phyloP scores from a whole-genome alignment of 30 jellyfish, hydroid and myxozoan species.

The Turritopsis dohrnii region DNA sequence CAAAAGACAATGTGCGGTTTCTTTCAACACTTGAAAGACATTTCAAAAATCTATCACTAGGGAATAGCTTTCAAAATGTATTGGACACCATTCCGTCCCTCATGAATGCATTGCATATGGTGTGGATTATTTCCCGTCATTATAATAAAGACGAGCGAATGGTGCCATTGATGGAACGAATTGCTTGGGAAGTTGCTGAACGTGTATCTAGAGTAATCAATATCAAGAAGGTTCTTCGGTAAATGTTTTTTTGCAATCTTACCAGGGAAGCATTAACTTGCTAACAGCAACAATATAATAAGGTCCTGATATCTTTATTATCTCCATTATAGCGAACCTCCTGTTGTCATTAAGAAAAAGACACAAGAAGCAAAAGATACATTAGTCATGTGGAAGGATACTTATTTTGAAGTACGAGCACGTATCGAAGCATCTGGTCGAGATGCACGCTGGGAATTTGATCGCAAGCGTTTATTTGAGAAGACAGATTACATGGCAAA shows the following conservation, averaged over 20 bases:
- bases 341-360: constrained; percentile 69
- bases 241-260: neutral
- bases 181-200: constrained; percentile 98
- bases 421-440: constrained; percentile 95
- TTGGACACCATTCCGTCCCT: constrained; percentile 88
- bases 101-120: constrained; percentile 97
- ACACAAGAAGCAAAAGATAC: constrained; percentile 84
- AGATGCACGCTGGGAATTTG: constrained; percentile 98
- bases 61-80: constrained; percentile 87
- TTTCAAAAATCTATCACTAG: constrained; percentile 82
- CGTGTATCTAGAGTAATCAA: constrained; percentile 80
- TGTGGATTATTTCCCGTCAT: constrained; percentile 95
- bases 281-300: no score
- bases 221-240: constrained; percentile 67
- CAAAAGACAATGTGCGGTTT: constrained; percentile 90
- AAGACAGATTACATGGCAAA: constrained; percentile 96
- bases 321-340: constrained; percentile 91
- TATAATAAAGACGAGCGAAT: constrained; percentile 94
- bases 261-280: no score
- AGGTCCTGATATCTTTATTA: no score
- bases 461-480: constrained; percentile 88
- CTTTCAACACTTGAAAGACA: constrained; percentile 92
- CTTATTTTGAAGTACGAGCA: constrained; percentile 94
- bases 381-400: constrained; percentile 67
- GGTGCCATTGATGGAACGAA: constrained; percentile 97